phyloP scores from a whole-genome alignment of 2,113 vertebrate genomes.

The Platysteira castanea region DNA sequence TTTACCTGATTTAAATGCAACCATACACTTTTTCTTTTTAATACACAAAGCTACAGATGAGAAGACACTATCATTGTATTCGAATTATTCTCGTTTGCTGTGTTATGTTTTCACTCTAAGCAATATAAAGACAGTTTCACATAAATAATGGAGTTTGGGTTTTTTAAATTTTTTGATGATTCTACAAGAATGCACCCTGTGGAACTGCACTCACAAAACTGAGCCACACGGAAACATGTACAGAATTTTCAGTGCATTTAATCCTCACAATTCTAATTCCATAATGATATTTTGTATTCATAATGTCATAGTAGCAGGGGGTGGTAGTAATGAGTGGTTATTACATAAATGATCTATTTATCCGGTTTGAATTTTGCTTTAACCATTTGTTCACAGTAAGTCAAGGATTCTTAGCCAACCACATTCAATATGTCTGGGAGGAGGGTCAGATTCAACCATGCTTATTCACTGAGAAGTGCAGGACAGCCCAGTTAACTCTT shows the following conservation, averaged over 20 bases:
- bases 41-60: background rate
- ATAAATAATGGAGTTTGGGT: too few relatives aligned
- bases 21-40: background rate
- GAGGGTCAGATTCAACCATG: background rate
- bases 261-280: background rate
- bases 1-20: background rate
- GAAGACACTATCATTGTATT: background rate
- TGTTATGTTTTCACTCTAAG: background rate
- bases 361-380: conserved; percentile 20
- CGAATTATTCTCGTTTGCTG: background rate
- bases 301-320: background rate
- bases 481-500: background rate
- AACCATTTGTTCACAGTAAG: conserved; percentile 19
- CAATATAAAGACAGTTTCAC: background rate
- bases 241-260: background rate
- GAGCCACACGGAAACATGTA: background rate
- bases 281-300: background rate
- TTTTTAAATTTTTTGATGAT: background rate
- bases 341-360: background rate
- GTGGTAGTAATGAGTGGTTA: background rate
- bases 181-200: background rate
- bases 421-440: background rate
- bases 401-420: background rate
- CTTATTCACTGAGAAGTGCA: background rate
- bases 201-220: background rate